Evolutionary conservation across 2,888 invertebrate species (phyloP).

Genomic region (Salpingus planirostris): DNA sequence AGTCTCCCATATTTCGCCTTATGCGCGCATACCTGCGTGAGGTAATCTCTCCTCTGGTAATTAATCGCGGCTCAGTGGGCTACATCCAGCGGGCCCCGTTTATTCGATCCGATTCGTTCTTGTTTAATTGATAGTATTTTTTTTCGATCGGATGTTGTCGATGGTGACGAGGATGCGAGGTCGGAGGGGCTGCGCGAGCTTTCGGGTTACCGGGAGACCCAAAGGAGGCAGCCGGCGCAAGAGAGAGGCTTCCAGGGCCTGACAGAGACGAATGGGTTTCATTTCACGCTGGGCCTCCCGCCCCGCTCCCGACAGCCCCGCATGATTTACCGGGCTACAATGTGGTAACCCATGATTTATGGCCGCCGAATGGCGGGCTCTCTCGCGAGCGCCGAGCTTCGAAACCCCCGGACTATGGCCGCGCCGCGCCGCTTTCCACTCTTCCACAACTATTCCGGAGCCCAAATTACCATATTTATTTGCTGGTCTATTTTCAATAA

Average conservation of each 20-base stretch:
- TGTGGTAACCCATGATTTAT: slow-evolving; percentile 63
- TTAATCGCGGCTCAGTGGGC: no score
- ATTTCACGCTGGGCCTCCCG: slow-evolving; percentile 47
- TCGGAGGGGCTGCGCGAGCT: slow-evolving; percentile 5
- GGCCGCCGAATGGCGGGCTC: slow-evolving; percentile 51
- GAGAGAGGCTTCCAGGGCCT: slow-evolving; percentile 28
- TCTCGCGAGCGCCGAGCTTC: slow-evolving; percentile 40
- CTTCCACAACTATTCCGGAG: slow-evolving; percentile 16
- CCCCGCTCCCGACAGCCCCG: slow-evolving; percentile 42
- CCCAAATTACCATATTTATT: slow-evolving; percentile 16
- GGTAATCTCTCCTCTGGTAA: no score
- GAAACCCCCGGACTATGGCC: slow-evolving; percentile 26
- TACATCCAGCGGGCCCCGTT: no score
- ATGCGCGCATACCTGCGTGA: no score
- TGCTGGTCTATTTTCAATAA: no score
- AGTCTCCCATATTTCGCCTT: no score
- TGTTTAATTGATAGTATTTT: no score
- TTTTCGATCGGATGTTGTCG: not conserved
- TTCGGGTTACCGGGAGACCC: no score
- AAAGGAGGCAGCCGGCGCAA: slow-evolving; percentile 13
- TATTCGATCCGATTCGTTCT: no score
- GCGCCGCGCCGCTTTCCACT: slow-evolving; percentile 12
- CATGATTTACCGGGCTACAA: slow-evolving; percentile 60
- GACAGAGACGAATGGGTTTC: slow-evolving; percentile 46
- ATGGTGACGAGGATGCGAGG: not conserved